phyloP scores from a whole-genome alignment of 1,140 invertebrate genomes.

The Phymorhynchus buccinoides region DNA sequence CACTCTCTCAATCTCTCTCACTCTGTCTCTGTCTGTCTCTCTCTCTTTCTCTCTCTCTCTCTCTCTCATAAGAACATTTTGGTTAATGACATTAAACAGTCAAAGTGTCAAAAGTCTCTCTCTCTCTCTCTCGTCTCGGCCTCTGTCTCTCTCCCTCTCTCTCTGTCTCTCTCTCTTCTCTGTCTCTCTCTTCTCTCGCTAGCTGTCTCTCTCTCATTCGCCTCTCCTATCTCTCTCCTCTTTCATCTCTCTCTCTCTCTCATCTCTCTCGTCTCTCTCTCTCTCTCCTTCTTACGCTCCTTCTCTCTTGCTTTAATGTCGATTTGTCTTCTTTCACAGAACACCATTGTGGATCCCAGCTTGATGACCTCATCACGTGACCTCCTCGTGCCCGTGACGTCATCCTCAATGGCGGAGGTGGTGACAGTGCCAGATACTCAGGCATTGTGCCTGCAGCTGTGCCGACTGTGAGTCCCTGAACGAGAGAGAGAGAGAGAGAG shows the following conservation, averaged over 20 bases:
- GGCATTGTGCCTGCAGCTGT: neutral
- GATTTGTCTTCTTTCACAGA: neutral
- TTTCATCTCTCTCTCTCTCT: neutral
- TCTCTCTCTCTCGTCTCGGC: too few species aligned
- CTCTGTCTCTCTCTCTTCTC: too few species aligned
- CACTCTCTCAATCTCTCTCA: neutral
- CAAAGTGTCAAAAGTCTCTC: too few species aligned
- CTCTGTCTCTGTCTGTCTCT: too few species aligned
- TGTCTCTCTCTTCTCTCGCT: neutral
- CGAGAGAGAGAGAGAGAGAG: too few species aligned
- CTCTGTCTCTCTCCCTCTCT: too few species aligned
- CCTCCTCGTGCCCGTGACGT: neutral
- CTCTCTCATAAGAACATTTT: neutral
- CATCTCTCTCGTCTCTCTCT: too few species aligned
- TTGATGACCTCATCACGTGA: neutral
- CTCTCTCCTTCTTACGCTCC: too few species aligned
- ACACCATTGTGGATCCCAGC: neutral
- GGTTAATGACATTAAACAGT: too few species aligned
- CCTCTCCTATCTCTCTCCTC: neutral
- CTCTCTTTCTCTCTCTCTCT: neutral
- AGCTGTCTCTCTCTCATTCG: neutral
- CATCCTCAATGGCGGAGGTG: neutral
- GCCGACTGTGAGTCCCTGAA: neutral
- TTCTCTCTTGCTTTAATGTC: neutral
- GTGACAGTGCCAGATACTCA: neutral